Evolutionary conservation across 2,113 vertebrate species (phyloP), one percentile per base, ranked within the genome.

Genomic region (Paradisaea rubra): DNA sequence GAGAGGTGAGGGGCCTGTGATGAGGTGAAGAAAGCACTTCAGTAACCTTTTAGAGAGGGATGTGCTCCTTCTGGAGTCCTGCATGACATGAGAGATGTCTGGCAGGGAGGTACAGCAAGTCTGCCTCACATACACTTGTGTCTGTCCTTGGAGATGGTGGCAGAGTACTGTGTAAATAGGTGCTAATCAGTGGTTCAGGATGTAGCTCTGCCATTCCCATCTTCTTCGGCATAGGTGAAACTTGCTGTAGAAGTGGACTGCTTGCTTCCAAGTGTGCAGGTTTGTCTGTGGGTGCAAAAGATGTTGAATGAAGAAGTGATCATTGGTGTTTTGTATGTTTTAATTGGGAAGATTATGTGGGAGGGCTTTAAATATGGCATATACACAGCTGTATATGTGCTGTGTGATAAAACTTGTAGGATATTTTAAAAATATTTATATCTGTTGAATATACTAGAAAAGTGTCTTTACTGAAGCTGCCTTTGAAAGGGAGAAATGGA

Each of bases 21-120:
- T 49, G 69, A n/a, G 31, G 23, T 59, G 44, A 73, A 60, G 42
- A 72, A 3, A 63, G 25, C 23, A 10, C 66, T 89, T 74, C 33
- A 52, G 44, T 60, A 31, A 76, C 15, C 19, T 60, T 44, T 37
- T 53, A 49, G 15, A 68, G 35, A 39, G 52, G 22, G 8, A 27
- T 41, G 81, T 87, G 22, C 22, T 87, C 59, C 18, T 78, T 33
- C 37, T 87, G 65, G 39, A 49, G 73, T n/a, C 18, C 53, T 60
- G 30, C 2, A 1, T 50, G 56, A 71, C 0, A 0, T 3, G 15
- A 39, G 47, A 53, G 53, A 13, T 35, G 50, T 31, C 35, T 0
- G 3, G 22, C 60, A 81, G 64, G 83, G 54, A 39, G 28, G 15
- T n/a, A 9, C 21, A 57, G 16, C 33, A 64, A 21, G 30, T 69